A percentile compares a stretch with the other conserved stretches of the same genome.
These are phyloP conservation scores for Cantharis rustica DNA, from an alignment of 2,888 invertebrate species.

Conservation along the genomic window DNA sequence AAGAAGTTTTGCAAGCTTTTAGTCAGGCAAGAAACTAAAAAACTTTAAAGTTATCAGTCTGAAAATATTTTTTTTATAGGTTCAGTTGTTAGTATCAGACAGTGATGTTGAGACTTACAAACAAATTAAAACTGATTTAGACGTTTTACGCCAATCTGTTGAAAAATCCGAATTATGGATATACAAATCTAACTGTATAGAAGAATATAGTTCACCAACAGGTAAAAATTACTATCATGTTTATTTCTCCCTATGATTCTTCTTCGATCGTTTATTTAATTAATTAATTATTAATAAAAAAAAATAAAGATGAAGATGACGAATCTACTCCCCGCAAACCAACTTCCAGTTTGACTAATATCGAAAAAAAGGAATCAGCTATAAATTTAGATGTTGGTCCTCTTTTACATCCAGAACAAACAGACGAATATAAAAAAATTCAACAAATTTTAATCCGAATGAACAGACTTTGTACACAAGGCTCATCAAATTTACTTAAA, in stretches of 20 bases:
- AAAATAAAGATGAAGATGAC: conserved; percentile 57
- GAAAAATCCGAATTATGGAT: conserved; percentile 99
- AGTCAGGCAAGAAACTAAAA: conserved; percentile 68
- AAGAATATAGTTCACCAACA: conserved; percentile 55
- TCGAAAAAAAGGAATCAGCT: conserved; percentile 60
- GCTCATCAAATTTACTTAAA: conserved; percentile 58
- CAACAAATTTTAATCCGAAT: conserved; percentile 89
- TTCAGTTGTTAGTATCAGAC: conserved; percentile 94
- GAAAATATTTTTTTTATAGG: conserved; percentile 61
- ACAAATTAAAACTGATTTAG: conserved; percentile 95
- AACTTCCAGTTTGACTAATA: conserved; percentile 54
- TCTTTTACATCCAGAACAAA: conserved; percentile 72
- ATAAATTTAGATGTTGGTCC: conserved; percentile 81
- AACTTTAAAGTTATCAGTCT: background rate
- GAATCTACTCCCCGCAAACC: conserved; percentile 51
- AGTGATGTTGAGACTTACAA: conserved; percentile 98
- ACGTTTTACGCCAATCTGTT: conserved; percentile 90
- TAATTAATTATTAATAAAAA: conserved; percentile 34
- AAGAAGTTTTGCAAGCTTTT: conserved; percentile 89
- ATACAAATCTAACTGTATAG: conserved; percentile 76
- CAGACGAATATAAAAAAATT: conserved; percentile 81
- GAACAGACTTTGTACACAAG: conserved; percentile 88
- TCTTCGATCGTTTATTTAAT: too few relatives aligned
- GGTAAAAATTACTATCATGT: background rate
- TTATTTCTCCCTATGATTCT: too few relatives aligned